phyloP scores from a whole-genome alignment of 2,888 invertebrate genomes.

The Philonicus albiceps region DNA sequence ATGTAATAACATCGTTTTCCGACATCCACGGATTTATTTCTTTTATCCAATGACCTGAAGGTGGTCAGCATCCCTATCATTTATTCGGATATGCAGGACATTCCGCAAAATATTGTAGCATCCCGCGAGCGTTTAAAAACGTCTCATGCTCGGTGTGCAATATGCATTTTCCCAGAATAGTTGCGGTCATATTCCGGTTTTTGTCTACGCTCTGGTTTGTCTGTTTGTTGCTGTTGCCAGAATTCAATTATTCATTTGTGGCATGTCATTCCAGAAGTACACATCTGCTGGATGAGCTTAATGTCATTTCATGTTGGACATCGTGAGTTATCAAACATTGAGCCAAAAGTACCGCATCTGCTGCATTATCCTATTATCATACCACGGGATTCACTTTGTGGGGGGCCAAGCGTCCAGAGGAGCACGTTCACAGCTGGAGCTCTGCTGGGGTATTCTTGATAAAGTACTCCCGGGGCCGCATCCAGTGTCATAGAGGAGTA shows the following conservation, averaged over 20 bases:
- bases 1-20: background rate
- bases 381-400: conserved; percentile 8
- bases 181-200: background rate
- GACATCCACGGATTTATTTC: background rate
- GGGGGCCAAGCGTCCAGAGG: background rate
- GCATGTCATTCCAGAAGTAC: background rate
- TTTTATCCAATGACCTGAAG: background rate
- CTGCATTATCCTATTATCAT: conserved; percentile 34
- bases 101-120: background rate
- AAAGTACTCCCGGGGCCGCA: background rate
- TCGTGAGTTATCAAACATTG: conserved; percentile 5
- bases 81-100: background rate
- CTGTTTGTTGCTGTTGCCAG: background rate
- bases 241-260: conserved; percentile 26
- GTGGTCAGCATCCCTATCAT: background rate
- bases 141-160: background rate
- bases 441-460: background rate
- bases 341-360: conserved; percentile 23
- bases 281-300: conserved; percentile 18
- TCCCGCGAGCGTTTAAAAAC: background rate
- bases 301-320: conserved; percentile 17
- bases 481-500: background rate
- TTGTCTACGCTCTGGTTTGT: background rate
- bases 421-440: background rate
- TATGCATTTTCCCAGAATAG: background rate